These are phyloP conservation scores for Aphrophora alni DNA, from an alignment of 2,888 invertebrate genomes.

Conservation along the genomic window DNA sequence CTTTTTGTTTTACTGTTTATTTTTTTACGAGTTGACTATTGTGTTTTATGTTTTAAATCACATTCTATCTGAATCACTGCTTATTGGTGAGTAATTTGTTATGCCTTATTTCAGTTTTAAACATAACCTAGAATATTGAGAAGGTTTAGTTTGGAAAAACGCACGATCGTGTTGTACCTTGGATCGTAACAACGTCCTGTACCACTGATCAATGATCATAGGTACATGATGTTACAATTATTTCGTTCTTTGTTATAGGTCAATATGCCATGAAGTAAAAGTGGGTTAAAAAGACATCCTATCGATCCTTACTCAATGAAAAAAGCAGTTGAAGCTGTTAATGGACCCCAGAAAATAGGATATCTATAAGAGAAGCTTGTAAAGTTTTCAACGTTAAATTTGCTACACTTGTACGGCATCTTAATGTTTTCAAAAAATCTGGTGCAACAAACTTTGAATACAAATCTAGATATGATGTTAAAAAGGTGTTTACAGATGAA, in stretches of 20 bases:
- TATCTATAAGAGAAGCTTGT: constrained; percentile 32
- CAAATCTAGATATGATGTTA: no score
- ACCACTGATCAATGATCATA: no score
- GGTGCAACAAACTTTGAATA: constrained; percentile 14
- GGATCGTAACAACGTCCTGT: background rate
- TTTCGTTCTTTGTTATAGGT: constrained; percentile 12
- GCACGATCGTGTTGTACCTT: no score
- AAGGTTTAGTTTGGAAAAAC: constrained; percentile 14
- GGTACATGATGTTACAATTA: no score
- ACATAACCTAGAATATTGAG: no score
- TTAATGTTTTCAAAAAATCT: constrained; percentile 13
- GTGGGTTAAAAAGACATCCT: constrained; percentile 26
- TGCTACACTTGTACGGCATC: constrained; percentile 3
- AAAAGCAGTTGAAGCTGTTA: constrained; percentile 28
- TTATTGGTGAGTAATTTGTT: no score
- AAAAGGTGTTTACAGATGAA: no score
- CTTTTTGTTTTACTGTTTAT: no score
- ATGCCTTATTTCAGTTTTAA: no score
- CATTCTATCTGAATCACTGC: no score
- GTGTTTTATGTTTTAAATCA: no score
- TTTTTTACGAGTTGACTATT: no score
- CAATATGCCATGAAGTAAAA: constrained; percentile 20
- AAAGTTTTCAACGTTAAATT: constrained; percentile 31
- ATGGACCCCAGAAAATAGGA: constrained; percentile 10
- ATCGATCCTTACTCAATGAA: constrained; percentile 26